Evolutionary conservation across 2,888 invertebrate genomes (phyloP), one percentile per base, ranked within the genome.

Genomic region (Watsonalla binaria): DNA sequence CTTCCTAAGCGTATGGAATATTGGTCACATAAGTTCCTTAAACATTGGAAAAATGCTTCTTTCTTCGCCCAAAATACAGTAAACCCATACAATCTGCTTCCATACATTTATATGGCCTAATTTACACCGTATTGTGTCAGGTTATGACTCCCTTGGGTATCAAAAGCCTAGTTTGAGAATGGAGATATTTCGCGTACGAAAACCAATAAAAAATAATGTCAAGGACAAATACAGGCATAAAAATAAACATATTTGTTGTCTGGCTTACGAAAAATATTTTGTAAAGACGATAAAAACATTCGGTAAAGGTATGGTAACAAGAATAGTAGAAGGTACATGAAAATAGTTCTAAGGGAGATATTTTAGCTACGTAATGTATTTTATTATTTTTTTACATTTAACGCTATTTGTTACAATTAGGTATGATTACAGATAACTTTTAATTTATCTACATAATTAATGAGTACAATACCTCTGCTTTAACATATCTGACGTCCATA

Each of bases 301-400:
- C 69, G 64, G 63, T 66, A 72, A 74, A 73, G 70, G 34, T 13
- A 6, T 2, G 11, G 13, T 46, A 24, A 33, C 65, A 72, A 58
- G 58, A 68, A 57, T 63, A 63, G 69, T 62, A 66, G 67, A 49
- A 11, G 78, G 72, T 61, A 78, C 76, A 78, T 59, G 70, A 81
- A 80, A 78, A 72, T 74, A 78, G 68, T 67, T 70, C 78, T 83
- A 81, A 69, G 74, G 74, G 73, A 82, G 75, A 73, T 78, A 78
- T 76, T 72, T 66, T 77, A 74, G 56, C 72, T 80, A 78, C 82
- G 11, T 42, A 11, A 11, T 77, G 80, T 78, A 65, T 69, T 77
- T 78, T 69, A 78, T 78, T 68, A 78, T 77, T 81, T 83, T 82
- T 80, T 76, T 82, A 84, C 78, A 81, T 80, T 80, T 81, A 80